Conservation (phyloP, 2,888 invertebrate genomes). For the Ramazzottius varieornatus region DNA sequence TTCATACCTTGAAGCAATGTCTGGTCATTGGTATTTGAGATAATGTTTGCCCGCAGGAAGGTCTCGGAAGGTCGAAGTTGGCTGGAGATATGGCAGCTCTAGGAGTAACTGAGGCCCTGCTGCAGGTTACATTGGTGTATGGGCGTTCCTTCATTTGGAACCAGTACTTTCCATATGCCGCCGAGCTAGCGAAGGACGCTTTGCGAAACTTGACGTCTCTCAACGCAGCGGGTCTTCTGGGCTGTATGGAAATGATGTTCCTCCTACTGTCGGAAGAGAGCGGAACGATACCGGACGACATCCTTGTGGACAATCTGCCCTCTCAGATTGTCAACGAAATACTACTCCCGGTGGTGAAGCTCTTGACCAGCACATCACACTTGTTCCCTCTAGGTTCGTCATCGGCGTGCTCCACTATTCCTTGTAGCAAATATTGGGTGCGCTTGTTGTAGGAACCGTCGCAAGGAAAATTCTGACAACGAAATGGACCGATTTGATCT, state of each 20-base stretch:
- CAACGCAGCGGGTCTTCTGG: slow-evolving; percentile 62
- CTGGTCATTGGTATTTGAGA: too few relatives aligned
- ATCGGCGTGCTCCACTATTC: too few relatives aligned
- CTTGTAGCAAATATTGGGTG: too few relatives aligned
- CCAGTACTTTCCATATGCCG: slow-evolving; percentile 68
- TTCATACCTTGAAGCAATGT: too few relatives aligned
- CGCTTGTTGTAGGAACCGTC: too few relatives aligned
- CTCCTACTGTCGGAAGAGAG: slow-evolving; percentile 50
- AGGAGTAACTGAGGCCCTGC: slow-evolving; percentile 67
- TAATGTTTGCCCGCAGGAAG: neutral
- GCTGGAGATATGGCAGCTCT: slow-evolving; percentile 48
- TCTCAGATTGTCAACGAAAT: slow-evolving; percentile 49
- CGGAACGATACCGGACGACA: slow-evolving; percentile 39
- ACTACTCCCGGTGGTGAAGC: slow-evolving; percentile 48
- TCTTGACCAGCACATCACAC: slow-evolving; percentile 49
- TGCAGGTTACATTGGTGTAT: slow-evolving; percentile 56
- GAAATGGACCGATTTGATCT: slow-evolving; percentile 53
- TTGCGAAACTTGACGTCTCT: slow-evolving; percentile 50
- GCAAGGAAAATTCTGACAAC: slow-evolving; percentile 48
- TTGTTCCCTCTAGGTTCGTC: too few relatives aligned
- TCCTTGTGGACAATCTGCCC: slow-evolving; percentile 60
- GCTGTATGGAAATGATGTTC: slow-evolving; percentile 49
- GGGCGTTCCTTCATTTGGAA: slow-evolving; percentile 61
- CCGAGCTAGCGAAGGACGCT: slow-evolving; percentile 46
- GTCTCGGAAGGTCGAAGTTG: neutral